These are phyloP conservation scores for Brenthis ino DNA, from an alignment of 2,888 invertebrate genomes.

Conservation along the genomic window DNA sequence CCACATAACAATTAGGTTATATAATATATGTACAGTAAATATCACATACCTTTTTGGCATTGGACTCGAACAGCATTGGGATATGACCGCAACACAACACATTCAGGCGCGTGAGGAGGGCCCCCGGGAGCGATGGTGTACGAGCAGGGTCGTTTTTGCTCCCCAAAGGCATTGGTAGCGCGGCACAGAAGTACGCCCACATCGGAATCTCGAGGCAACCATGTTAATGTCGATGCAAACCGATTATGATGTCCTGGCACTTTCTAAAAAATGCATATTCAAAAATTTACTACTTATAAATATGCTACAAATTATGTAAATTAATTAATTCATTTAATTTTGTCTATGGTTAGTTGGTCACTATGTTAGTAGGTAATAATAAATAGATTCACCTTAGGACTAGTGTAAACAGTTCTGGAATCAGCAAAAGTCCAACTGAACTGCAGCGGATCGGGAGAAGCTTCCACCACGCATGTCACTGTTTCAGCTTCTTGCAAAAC, in stretches of 20 bases:
- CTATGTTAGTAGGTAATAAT: neutral
- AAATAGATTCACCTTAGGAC: conserved; percentile 51
- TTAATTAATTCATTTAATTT: neutral
- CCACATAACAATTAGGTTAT: no score
- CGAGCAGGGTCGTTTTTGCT: conserved; percentile 61
- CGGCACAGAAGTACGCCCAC: conserved; percentile 60
- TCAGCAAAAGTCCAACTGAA: conserved; percentile 69
- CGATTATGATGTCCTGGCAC: conserved; percentile 54
- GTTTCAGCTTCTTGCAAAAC: conserved; percentile 55
- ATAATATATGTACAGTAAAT: conserved; percentile 31
- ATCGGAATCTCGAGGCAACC: conserved; percentile 58
- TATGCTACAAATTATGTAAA: neutral
- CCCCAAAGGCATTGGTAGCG: conserved; percentile 63
- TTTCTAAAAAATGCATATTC: conserved; percentile 48
- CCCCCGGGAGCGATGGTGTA: conserved; percentile 56
- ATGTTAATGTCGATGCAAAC: conserved; percentile 61
- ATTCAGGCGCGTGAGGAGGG: conserved; percentile 55
- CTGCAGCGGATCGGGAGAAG: conserved; percentile 61
- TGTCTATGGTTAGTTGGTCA: neutral
- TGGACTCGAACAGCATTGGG: conserved; percentile 50
- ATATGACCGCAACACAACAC: conserved; percentile 49
- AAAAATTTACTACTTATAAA: neutral
- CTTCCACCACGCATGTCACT: conserved; percentile 60
- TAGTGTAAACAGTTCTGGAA: conserved; percentile 59
- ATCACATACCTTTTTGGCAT: conserved; percentile 56